Evolutionary conservation across 1,140 invertebrate species (phyloP), one percentile per base, ranked within the genome.

Genomic region (Dryas iulia): DNA sequence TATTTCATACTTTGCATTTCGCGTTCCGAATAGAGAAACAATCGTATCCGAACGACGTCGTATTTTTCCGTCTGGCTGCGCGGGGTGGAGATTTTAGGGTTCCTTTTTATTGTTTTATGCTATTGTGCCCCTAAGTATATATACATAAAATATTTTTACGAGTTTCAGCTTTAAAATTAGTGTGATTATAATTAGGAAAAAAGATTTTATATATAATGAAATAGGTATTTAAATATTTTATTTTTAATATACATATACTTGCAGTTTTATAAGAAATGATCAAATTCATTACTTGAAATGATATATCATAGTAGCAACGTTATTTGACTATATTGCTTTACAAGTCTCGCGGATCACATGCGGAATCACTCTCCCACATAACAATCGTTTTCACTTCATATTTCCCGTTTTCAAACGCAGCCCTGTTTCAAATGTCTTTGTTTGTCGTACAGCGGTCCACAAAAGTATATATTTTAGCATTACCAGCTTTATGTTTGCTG

Each of bases 1-100:
- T 89, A 89, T 90, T 90, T 87, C 84, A 90, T 87, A 87, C 84
- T 85, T 82, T 83, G 81, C 79, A 83, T 85, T 81, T 83, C 80
- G 76, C 78, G 73, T 82, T 79, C 75, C 72, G 81, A 78, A 82
- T 78, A 82, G 80, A 78, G 81, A 86, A 86, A 83, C 84, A 86
- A 86, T 90, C 81, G 78, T 74, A 78, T 78, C 70, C 74, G 72
- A 74, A 76, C 78, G 75, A 77, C 77, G 73, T 79, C 71, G 83
- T 82, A 83, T 85, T 87, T 89, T 87, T 86, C 85, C 77, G 77
- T 84, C 79, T 82, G 76, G 69, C 78, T 80, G 75, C 66, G 69
- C 74, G 73, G n/a, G n/a, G 71, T 68, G 74, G 72, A 61, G 66
- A 67, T 74, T 72, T 73, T 74, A 69, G 73, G 70, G 71, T 69